Base-by-base conservation (phyloP, 2,888 invertebrate species). In the Drosophila formosana region DNA sequence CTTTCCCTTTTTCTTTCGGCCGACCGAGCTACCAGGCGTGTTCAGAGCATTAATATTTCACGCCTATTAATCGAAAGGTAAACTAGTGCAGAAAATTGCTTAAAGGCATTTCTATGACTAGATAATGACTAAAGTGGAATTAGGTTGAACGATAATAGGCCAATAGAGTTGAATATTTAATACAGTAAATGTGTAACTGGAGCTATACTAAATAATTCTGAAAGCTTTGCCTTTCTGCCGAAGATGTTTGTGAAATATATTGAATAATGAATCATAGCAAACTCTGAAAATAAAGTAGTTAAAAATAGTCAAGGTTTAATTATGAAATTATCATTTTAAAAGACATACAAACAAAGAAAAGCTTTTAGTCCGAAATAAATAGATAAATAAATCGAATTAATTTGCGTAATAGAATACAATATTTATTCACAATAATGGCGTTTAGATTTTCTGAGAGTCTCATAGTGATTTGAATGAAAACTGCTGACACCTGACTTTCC, bases 1-100 rank as follows among this genome's bases (percentile, higher is more conserved):
- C 70, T 69, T 50, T 60, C 39, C 50, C 25, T 46, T 73, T 62
- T 28, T 23, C 6, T 11, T 18, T 26, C 28, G 18, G 47, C 37
- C n/a, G 11, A n/a, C 1, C 30, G 70, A 37, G 65, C 85, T 82
- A 73, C 69, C 78, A 80, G 89, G 82, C 87, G 88, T 86, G 89
- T 50, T 83, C 64, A 23, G 61, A 67, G 66, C 69, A 84, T 84
- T 84, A 78, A 89, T 82, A 84, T 87, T 84, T 84, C 69, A 87
- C 83, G 85, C 83, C 89, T 84, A 66, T 81, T 66, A 81, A 87
- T 88, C 68, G 81, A 80, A 62, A 66, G 55, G 56, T 64, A 66
- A 83, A 78, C 79, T 87, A 78, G 88, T 74, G 72, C 85, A 84
- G 82, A 87, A 82, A 78, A 68, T 72, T 45, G 75, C 69, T 60